Evolutionary conservation across 2,113 vertebrate species (phyloP).

Genomic region (Sebastes schlegelii): DNA sequence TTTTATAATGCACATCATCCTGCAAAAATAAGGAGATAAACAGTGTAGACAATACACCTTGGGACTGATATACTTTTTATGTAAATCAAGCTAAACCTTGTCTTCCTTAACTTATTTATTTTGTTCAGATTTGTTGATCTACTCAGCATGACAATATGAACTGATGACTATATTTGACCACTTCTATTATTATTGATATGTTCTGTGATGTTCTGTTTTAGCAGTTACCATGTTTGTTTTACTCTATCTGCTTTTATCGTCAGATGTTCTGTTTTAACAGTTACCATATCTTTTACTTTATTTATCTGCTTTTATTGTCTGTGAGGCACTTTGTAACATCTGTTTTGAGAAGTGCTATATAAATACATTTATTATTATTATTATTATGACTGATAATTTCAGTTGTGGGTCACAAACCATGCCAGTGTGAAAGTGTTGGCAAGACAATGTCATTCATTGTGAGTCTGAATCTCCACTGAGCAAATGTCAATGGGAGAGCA

Average conservation of each 20-base stretch:
- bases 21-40: background rate
- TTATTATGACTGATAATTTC: background rate
- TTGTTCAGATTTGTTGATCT: background rate
- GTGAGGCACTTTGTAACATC: too few relatives aligned
- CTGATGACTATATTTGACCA: background rate
- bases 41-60: background rate
- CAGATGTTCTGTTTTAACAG: too few relatives aligned
- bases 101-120: too few relatives aligned
- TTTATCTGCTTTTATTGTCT: too few relatives aligned
- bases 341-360: too few relatives aligned
- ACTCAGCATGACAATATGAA: background rate
- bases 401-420: background rate
- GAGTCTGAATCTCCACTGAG: conserved; percentile 22
- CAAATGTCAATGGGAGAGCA: conserved; percentile 13
- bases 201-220: too few relatives aligned
- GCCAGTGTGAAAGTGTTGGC: background rate
- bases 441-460: conserved; percentile 31
- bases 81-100: too few relatives aligned
- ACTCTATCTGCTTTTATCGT: too few relatives aligned
- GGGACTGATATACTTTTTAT: too few relatives aligned
- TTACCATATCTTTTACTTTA: too few relatives aligned
- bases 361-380: background rate
- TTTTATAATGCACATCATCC: background rate
- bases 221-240: too few relatives aligned
- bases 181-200: too few relatives aligned